Conservation (phyloP, 2,888 invertebrate genomes). For the Cepaea hortensis region DNA sequence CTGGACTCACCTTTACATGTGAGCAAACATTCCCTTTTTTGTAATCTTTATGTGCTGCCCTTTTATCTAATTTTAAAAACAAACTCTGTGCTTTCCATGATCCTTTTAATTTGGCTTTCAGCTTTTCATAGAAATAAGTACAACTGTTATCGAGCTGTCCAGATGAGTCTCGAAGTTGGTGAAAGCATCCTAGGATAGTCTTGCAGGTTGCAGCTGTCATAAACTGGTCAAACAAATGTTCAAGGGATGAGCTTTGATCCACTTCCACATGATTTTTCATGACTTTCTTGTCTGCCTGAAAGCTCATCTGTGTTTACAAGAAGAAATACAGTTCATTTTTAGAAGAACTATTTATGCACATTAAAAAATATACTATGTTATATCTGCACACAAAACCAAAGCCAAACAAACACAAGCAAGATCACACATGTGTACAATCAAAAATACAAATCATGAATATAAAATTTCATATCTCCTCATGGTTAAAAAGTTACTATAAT, state of each 20-base stretch:
- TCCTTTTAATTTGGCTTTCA: slow-evolving; percentile 77
- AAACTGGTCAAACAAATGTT: slow-evolving; percentile 87
- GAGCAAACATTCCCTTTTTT: slow-evolving; percentile 88
- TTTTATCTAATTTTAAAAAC: slow-evolving; percentile 97
- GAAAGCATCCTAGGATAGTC: slow-evolving; percentile 86
- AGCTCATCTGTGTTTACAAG: background rate
- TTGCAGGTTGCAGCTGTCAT: slow-evolving; percentile 93
- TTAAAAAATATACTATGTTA: background rate
- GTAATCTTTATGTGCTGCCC: slow-evolving; percentile 94
- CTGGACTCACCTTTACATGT: slow-evolving; percentile 83
- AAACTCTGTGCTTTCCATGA: slow-evolving; percentile 96
- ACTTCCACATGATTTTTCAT: slow-evolving; percentile 60
- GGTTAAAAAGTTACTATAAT: background rate
- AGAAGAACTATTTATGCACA: background rate
- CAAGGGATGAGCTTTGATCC: slow-evolving; percentile 53
- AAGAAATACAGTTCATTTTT: background rate
- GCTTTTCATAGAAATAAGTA: slow-evolving; percentile 67
- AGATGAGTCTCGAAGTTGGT: slow-evolving; percentile 88
- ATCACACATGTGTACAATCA: background rate
- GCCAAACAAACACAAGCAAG: background rate
- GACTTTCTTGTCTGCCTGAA: slow-evolving; percentile 20
- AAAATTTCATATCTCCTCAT: background rate
- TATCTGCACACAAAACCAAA: background rate
- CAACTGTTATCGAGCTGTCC: slow-evolving; percentile 69
- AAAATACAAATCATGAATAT: background rate